Conservation (phyloP, 2,888 invertebrate genomes). For the Polydesmus complanatus region DNA sequence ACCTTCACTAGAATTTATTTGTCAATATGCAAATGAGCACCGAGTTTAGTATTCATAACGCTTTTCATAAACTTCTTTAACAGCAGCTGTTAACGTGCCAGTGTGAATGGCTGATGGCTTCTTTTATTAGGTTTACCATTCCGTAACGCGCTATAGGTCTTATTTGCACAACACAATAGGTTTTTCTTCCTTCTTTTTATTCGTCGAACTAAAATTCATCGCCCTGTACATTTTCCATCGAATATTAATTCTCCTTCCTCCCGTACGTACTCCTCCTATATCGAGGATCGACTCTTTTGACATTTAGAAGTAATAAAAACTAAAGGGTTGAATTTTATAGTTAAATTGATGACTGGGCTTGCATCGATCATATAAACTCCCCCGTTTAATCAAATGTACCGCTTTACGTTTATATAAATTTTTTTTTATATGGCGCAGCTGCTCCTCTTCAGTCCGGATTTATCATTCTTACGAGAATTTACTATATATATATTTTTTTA, state of each 20-base stretch:
- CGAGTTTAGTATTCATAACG: too few relatives aligned
- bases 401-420: neutral
- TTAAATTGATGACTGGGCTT: neutral
- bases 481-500: neutral
- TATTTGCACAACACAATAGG: too few relatives aligned
- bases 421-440: too few relatives aligned
- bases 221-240: neutral
- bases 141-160: too few relatives aligned
- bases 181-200: too few relatives aligned
- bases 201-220: neutral
- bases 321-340: neutral
- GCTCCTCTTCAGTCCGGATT: neutral
- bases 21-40: too few relatives aligned
- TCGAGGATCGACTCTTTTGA: neutral
- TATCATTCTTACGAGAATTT: neutral
- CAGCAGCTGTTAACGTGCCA: too few relatives aligned
- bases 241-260: neutral
- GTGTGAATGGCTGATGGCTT: too few relatives aligned
- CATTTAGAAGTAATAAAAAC: neutral
- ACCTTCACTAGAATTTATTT: too few relatives aligned
- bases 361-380: neutral
- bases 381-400: neutral
- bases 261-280: neutral
- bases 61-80: too few relatives aligned
- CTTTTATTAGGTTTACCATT: too few relatives aligned